Evolutionary conservation across 1,140 invertebrate species (phyloP).

Genomic region (Philaenus spumarius): DNA sequence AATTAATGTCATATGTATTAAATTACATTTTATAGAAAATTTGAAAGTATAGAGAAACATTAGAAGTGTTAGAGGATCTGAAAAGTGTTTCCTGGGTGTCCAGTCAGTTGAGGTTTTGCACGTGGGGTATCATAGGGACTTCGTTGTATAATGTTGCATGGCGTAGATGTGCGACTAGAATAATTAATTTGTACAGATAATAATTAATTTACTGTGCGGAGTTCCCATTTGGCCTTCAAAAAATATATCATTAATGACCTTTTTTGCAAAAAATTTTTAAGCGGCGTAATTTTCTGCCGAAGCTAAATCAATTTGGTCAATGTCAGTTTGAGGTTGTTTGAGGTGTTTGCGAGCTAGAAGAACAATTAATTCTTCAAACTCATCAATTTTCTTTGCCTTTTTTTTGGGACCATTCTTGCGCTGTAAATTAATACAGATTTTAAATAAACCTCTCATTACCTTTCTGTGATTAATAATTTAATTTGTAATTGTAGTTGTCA

Average conservation of each 20-base stretch:
- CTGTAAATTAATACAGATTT: background rate
- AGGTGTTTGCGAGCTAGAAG: constrained; percentile 19
- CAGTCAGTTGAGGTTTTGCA: too few relatives aligned
- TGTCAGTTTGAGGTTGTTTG: constrained; percentile 19
- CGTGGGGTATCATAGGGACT: too few relatives aligned
- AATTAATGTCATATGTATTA: too few relatives aligned
- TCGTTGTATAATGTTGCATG: too few relatives aligned
- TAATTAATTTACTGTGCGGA: constrained; percentile 27
- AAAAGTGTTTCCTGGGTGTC: too few relatives aligned
- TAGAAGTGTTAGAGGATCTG: too few relatives aligned
- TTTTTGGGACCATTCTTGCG: background rate
- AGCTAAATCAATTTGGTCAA: constrained; percentile 27
- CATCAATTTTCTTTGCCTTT: constrained; percentile 4
- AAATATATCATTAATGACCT: constrained; percentile 33
- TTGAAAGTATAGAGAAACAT: too few relatives aligned
- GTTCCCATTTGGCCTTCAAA: constrained; percentile 31
- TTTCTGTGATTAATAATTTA: background rate
- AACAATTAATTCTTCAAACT: constrained; percentile 14
- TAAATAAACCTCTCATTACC: background rate
- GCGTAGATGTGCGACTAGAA: background rate
- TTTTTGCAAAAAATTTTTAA: constrained; percentile 34
- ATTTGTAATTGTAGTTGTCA: constrained; percentile 16
- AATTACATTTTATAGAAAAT: too few relatives aligned
- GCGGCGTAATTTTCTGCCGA: constrained; percentile 30
- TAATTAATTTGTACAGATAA: constrained; percentile 30